Conservation (phyloP, 2,888 invertebrate genomes). For the Agrochola litura region DNA sequence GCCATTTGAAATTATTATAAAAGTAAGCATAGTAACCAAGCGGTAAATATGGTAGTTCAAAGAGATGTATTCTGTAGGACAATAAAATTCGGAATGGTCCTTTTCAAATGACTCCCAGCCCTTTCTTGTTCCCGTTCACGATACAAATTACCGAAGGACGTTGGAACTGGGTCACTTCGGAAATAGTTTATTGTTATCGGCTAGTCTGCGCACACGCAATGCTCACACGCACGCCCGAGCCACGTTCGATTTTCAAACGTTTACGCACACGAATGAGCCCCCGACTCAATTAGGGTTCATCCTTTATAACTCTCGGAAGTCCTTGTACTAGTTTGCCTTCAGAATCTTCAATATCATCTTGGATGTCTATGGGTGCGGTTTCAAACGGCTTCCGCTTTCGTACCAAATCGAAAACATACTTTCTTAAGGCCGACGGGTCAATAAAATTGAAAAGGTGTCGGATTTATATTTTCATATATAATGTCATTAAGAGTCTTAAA, state of each 20-base stretch:
- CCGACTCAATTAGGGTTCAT: slow-evolving; percentile 85
- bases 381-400: slow-evolving; percentile 86
- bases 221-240: slow-evolving; percentile 82
- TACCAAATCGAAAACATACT: slow-evolving; percentile 78
- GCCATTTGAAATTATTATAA: slow-evolving; percentile 70
- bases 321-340: slow-evolving; percentile 85
- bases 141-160: slow-evolving; percentile 90
- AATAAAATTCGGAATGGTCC: slow-evolving; percentile 80
- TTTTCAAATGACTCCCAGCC: slow-evolving; percentile 86
- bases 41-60: slow-evolving; percentile 77
- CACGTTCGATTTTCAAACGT: slow-evolving; percentile 83
- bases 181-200: slow-evolving; percentile 91
- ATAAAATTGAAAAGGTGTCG: slow-evolving; percentile 86
- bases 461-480: slow-evolving; percentile 83
- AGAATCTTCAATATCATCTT: slow-evolving; percentile 75
- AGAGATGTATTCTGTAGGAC: slow-evolving; percentile 76
- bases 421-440: slow-evolving; percentile 86
- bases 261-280: slow-evolving; percentile 81
- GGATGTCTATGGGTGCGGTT: slow-evolving; percentile 70
- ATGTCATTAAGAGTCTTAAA: slow-evolving; percentile 81
- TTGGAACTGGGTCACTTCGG: slow-evolving; percentile 90
- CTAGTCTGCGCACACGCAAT: slow-evolving; percentile 88
- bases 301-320: slow-evolving; percentile 80
- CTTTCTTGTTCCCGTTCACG: slow-evolving; percentile 90
- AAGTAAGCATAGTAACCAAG: slow-evolving; percentile 71